Conservation (phyloP, 2,113 vertebrate genomes). For the Rostratula benghalensis region DNA sequence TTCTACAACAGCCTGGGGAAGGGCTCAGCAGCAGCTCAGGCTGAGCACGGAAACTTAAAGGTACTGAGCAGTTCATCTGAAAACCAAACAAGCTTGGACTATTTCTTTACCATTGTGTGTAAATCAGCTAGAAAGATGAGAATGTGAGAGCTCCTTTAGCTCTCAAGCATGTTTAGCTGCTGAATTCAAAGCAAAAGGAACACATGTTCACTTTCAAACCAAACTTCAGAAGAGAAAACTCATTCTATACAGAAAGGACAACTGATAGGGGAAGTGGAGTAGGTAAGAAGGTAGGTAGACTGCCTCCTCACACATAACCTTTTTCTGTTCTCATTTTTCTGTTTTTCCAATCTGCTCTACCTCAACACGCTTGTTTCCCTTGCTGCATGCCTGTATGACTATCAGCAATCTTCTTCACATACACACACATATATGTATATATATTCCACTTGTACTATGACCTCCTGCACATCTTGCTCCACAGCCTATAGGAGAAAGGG, state of each 20-base stretch:
- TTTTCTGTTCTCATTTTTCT: neutral
- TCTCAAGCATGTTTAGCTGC: neutral
- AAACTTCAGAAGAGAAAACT: neutral
- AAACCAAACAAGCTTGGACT: neutral
- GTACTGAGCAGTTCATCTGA: neutral
- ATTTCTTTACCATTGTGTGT: neutral
- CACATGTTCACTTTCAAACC: neutral
- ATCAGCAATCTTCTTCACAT: neutral
- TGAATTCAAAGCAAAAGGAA: neutral
- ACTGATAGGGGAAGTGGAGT: neutral
- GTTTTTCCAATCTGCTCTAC: neutral
- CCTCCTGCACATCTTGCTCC: neutral
- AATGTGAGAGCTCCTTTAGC: neutral
- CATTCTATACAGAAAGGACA: neutral
- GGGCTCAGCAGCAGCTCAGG: neutral
- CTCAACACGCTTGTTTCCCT: neutral
- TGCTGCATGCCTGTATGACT: neutral
- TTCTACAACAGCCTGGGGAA: neutral
- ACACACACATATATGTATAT: neutral
- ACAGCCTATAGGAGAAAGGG: neutral
- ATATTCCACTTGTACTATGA: neutral
- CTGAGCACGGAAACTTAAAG: accelerated
- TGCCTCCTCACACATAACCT: neutral
- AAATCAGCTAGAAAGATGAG: neutral
- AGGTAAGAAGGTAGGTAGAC: too few relatives aligned